Evolutionary conservation across 1,140 invertebrate genomes (phyloP).

Genomic region (Drosophila punjabiensis): DNA sequence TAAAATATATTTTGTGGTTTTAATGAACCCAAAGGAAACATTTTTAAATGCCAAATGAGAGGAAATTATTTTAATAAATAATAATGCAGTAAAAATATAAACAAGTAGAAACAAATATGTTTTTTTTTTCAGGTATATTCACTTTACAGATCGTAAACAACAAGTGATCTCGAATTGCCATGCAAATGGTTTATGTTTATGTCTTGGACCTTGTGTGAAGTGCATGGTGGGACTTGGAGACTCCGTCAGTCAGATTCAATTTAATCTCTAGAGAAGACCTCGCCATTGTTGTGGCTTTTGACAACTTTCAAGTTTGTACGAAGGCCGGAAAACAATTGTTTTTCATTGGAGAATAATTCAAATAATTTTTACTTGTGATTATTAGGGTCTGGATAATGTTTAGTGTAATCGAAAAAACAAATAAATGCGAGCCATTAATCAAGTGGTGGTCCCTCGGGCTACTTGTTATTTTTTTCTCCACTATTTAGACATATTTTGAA

Average conservation of each 20-base stretch:
- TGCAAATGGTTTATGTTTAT: constrained; percentile 38
- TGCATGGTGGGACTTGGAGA: constrained; percentile 22
- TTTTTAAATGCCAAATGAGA: constrained; percentile 1
- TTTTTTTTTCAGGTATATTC: too few relatives aligned
- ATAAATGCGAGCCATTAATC: background rate
- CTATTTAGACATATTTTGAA: constrained; percentile 21
- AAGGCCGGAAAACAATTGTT: constrained; percentile 26
- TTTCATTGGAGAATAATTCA: constrained; percentile 1
- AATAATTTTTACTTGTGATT: constrained; percentile 4
- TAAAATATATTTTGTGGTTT: constrained; percentile 7
- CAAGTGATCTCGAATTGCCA: constrained; percentile 21
- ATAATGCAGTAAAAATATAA: too few relatives aligned
- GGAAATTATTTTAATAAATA: background rate
- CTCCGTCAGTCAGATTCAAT: constrained; percentile 5
- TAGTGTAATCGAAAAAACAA: background rate
- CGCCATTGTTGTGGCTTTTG: constrained; percentile 52
- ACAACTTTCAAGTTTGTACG: constrained; percentile 33
- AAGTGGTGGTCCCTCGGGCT: background rate
- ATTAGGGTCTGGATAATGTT: constrained; percentile 5
- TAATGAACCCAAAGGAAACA: constrained; percentile 23
- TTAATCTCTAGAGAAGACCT: constrained; percentile 33
- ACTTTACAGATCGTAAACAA: constrained; percentile 21
- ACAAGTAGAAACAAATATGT: background rate
- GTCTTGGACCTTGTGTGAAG: constrained; percentile 31
- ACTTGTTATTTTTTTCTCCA: constrained; percentile 25